Conservation (phyloP, 2,888 invertebrate species). For the Oscheius myriophilus region DNA sequence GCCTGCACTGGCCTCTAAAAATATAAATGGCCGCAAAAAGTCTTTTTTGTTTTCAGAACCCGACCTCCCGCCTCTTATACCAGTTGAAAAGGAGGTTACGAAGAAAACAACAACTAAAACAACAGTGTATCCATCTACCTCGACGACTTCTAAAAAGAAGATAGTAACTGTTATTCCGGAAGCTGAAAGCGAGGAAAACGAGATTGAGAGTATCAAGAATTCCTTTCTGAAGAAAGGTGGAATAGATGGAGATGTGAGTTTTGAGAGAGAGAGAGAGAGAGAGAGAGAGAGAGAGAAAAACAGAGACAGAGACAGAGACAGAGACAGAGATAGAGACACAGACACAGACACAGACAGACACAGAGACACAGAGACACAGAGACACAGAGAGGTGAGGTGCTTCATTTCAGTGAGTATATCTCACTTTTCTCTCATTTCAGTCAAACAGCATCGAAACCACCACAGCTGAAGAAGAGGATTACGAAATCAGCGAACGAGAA, state of each 20-base stretch:
- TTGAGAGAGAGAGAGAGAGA: background rate
- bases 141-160: background rate
- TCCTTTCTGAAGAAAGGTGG: slow-evolving; percentile 31
- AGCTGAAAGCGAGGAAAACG: slow-evolving; percentile 27
- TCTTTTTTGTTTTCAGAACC: slow-evolving; percentile 3
- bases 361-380: too few relatives aligned
- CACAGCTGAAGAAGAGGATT: slow-evolving; percentile 25
- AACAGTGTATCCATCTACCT: background rate
- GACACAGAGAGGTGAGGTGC: too few relatives aligned
- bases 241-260: slow-evolving; percentile 21
- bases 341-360: too few relatives aligned
- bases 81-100: slow-evolving; percentile 18
- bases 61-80: slow-evolving; percentile 15
- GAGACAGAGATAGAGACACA: too few relatives aligned
- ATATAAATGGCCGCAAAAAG: too few relatives aligned
- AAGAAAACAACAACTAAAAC: slow-evolving; percentile 1
- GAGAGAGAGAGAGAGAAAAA: background rate
- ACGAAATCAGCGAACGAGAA: slow-evolving; percentile 21
- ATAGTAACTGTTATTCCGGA: slow-evolving; percentile 17
- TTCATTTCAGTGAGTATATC: too few relatives aligned
- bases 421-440: slow-evolving; percentile 6
- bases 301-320: too few relatives aligned
- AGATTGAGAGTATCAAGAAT: slow-evolving; percentile 30
- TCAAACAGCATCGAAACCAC: slow-evolving; percentile 24
- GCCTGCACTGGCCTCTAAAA: too few relatives aligned